Evolutionary conservation across 2,113 vertebrate species (phyloP).

Genomic region (Lycaon pictus): DNA sequence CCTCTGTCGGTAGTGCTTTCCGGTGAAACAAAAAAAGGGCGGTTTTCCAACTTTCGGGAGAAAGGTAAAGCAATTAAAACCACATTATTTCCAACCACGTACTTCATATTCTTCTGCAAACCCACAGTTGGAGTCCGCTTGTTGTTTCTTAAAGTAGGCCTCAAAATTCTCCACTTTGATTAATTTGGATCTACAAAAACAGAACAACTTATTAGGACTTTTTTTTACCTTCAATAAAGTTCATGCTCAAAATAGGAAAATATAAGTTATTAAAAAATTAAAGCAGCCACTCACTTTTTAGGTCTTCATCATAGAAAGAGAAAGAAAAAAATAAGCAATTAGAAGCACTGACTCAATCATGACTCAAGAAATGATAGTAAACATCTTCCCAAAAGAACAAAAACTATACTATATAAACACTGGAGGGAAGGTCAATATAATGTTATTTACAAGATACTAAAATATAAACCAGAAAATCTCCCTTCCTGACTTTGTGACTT

Average conservation of each 20-base stretch:
- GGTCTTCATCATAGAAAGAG: constrained; percentile 83
- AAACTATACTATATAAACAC: background rate
- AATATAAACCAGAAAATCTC: background rate
- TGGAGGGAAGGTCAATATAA: background rate
- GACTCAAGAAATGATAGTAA: background rate
- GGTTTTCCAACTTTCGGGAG: background rate
- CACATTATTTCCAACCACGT: background rate
- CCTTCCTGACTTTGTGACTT: background rate
- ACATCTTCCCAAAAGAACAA: constrained; percentile 33
- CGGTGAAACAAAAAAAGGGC: background rate
- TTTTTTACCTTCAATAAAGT: background rate
- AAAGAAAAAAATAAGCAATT: constrained; percentile 68
- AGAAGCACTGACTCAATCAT: constrained; percentile 24
- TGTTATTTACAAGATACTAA: background rate
- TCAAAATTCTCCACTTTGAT: constrained; percentile 94
- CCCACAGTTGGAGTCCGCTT: constrained; percentile 95
- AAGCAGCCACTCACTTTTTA: constrained; percentile 87
- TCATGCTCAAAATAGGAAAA: constrained; percentile 31
- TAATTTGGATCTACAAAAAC: constrained; percentile 85
- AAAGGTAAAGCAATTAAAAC: background rate
- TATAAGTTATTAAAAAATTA: background rate
- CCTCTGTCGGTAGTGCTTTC: background rate
- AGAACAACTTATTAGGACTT: constrained; percentile 24
- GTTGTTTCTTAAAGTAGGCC: constrained; percentile 94
- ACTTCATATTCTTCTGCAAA: constrained; percentile 99